phyloP scores from a whole-genome alignment of 2,888 invertebrate genomes.

The Fragum fragum region DNA sequence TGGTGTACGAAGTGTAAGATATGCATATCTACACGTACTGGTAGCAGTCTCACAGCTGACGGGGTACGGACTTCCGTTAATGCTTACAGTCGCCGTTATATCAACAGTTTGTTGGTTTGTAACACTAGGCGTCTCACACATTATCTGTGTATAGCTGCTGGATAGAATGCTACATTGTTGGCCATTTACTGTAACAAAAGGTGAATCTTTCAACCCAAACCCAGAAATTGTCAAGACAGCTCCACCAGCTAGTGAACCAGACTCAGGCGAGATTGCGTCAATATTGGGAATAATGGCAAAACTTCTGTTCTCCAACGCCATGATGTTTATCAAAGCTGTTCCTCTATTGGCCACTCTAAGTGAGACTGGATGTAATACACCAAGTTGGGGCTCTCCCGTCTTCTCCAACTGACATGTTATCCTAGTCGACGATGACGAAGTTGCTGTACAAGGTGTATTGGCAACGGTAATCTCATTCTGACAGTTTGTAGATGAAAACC shows the following conservation, averaged over 20 bases:
- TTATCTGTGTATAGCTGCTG: slow-evolving; percentile 69
- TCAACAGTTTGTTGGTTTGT: slow-evolving; percentile 41
- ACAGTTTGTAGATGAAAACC: slow-evolving; percentile 69
- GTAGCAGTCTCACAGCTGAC: slow-evolving; percentile 64
- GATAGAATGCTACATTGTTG: slow-evolving; percentile 65
- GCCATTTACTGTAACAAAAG: slow-evolving; percentile 65
- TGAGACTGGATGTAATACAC: slow-evolving; percentile 56
- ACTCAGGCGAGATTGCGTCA: slow-evolving; percentile 54
- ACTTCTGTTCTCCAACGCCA: slow-evolving; percentile 49
- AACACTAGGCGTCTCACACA: slow-evolving; percentile 67
- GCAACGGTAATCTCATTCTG: slow-evolving; percentile 75
- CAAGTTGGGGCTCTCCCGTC: slow-evolving; percentile 59
- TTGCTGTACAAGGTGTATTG: slow-evolving; percentile 50
- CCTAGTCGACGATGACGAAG: slow-evolving; percentile 29
- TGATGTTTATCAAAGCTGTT: slow-evolving; percentile 61
- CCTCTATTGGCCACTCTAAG: slow-evolving; percentile 68
- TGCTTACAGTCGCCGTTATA: slow-evolving; percentile 37
- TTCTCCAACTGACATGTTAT: slow-evolving; percentile 62
- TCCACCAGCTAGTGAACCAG: slow-evolving; percentile 68
- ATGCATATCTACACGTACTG: slow-evolving; percentile 62
- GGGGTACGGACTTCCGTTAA: slow-evolving; percentile 42
- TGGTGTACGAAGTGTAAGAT: slow-evolving; percentile 65
- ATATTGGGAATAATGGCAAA: slow-evolving; percentile 70
- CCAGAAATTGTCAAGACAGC: slow-evolving; percentile 67
- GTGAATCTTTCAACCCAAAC: slow-evolving; percentile 69